Evolutionary conservation across 2,888 invertebrate species (phyloP), one percentile per base, ranked within the genome.

Genomic region (Drosophila infuscata): DNA sequence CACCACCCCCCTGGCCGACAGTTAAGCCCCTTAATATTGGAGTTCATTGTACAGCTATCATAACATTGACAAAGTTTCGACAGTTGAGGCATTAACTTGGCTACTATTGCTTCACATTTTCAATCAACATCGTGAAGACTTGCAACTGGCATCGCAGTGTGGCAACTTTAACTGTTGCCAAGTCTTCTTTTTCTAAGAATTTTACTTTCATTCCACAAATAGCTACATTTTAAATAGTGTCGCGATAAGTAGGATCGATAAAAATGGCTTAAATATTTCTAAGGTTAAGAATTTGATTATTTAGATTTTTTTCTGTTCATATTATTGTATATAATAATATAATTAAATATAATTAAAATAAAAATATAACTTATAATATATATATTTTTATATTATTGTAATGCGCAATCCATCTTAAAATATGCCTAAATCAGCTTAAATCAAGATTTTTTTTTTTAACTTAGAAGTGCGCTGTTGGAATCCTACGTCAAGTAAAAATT

Each of bases 31-130:
- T 46, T 25, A 11, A 57, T 38, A 33, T 56, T 48, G 61, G 66
- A 74, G 82, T 81, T 81, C 82, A 86, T 81, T 83, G 86, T 70
- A 79, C 83, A 80, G 82, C 73, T 88, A 83, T 88, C 88, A 83
- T 80, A 88, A 82, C 67, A 74, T 76, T 85, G 83, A 83, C 83
- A 81, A 76, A 81, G 59, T 76, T 85, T 86, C 70, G 83, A 87
- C 82, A 80, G 74, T 66, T 49, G 48, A 51, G 75, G 77, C 79
- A 84, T 84, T 84, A 80, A 74, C 82, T 74, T 77, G 80, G 80
- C 65, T 76, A 69, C 68, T 69, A 69, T 69, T 67, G 64, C 67
- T 63, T 62, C 74, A 65, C 66, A 76, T 71, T 75, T 87, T 87
- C 84, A 86, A 79, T 84, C 87, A 83, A 70, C 52, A 59, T 43